Evolutionary conservation across 2,888 invertebrate species (phyloP), one percentile per base, ranked within the genome.

Genomic region (Xanthia togata): DNA sequence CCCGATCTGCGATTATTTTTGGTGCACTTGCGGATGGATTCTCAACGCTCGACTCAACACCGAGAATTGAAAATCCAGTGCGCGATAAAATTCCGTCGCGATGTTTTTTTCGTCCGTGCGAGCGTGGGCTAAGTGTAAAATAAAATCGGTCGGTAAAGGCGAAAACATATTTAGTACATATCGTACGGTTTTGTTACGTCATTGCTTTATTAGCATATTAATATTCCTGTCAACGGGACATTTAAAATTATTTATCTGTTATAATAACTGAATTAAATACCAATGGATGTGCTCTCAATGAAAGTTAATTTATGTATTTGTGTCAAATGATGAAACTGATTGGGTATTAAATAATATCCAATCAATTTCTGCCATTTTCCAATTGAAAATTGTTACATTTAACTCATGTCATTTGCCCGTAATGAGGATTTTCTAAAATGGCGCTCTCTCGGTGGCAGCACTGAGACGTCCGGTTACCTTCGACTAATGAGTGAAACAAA

Each of bases 111-210:
- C 31, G 31, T 31, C 31, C 31, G 31, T 31, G 31, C 31, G 31
- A 31, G 2, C 31, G 31, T 31, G 31, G 31, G 31, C 31, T 31
- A 31, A 67, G 64, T 59, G 60, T 50, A n/a, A 74, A 76, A 76
- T 64, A 38, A 62, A 62, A 67, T 59, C 12, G 11, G 38, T 44
- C 9, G 2, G 31, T 60, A 76, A 55, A 60, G 14, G 65, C 44
- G 23, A 73, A 73, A 74, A 76, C 63, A 76, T 73, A 85, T 62
- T 84, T 70, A 64, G 60, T 35, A 65, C 35, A 63, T 47, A 64
- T 67, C 14, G 2, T 20, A 57, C 4, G 41, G 63, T 67, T 72
- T 44, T 26, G 38, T 53, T 11, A 57, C 35, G 31, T 73, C 41
- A 70, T 55, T 38, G 6, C 17, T 60, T 12, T 60, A 50, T 65